Base-by-base conservation (phyloP, 2,113 vertebrate genomes). In the Nestor notabilis region DNA sequence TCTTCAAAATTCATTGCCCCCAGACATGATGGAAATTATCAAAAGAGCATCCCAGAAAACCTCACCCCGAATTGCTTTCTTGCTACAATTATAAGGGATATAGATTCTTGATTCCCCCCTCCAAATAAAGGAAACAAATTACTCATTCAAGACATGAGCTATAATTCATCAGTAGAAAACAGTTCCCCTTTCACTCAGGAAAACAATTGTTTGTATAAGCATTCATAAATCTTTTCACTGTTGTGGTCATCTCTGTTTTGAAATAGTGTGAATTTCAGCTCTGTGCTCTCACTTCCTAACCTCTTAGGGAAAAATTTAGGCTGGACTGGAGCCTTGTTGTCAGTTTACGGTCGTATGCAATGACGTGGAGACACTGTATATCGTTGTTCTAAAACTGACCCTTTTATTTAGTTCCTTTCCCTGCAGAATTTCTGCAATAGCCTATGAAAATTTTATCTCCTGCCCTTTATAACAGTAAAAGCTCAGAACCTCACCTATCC, bases 261-360 rank as follows among this genome's bases (percentile, higher is more conserved):
- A 87, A 90, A 37, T 21, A 31, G 2, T 24, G 10, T 33, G 14
- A 76, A 64, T 39, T 79, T 66, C 87, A 87, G 33, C 17, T 88
- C 43, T 1, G 1, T 7, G 16, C 10, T 39, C 10, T 74, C 24
- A 31, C 60, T 63, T 76, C 33, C 52, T 9, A 56, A 0, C 0
- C 13, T 9, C 29, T 86, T 24, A 29, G 11, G 28, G 13, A 35
- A 43, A 55, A 79, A 17, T 15, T 37, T 50, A 7, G 4, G 25
- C 5, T 14, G 18, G 29, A 61, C 18, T 35, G 28, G 11, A 81
- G 41, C 10, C 21, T 28, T 70, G 2, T 6, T 85, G 39, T 46
- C 6, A 2, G 10, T 33, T 83, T 83, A 25, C 6, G 43, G 43
- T 46, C 2, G 0, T 25, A 58, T 17, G 53, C 11, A 71, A 33